Evolutionary conservation across 1,140 invertebrate genomes (phyloP).

Genomic region (Caenorhabditis brenneri): DNA sequence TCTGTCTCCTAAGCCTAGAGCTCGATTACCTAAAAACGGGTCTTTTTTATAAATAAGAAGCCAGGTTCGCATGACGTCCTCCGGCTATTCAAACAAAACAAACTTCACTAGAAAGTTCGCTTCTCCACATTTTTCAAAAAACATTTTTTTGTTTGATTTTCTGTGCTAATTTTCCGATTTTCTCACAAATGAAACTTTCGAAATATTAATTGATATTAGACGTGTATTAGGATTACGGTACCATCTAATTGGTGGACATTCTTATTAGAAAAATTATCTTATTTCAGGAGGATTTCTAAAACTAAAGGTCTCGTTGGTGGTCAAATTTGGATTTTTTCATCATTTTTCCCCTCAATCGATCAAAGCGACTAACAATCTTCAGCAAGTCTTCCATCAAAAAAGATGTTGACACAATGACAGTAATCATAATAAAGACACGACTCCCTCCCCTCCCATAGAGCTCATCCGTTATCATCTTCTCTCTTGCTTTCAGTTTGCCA

Average conservation of each 20-base stretch:
- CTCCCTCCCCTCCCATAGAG: not conserved
- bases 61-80: too few species aligned
- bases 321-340: too few species aligned
- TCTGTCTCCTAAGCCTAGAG: not conserved
- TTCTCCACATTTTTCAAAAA: not conserved
- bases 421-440: constrained; percentile 32
- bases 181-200: not conserved
- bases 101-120: too few species aligned
- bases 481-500: not conserved
- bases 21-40: not conserved
- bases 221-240: not conserved
- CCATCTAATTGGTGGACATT: not conserved
- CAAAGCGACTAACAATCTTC: not conserved
- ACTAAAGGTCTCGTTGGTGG: not conserved
- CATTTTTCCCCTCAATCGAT: constrained; percentile 26
- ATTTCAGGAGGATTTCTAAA: too few species aligned
- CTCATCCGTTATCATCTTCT: not conserved
- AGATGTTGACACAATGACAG: constrained; percentile 19
- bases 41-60: too few species aligned
- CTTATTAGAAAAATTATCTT: not conserved
- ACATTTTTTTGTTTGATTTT: not conserved
- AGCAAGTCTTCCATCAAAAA: not conserved
- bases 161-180: not conserved
- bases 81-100: too few species aligned
- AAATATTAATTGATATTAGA: not conserved